These are phyloP conservation scores for Sphyrna mokarran DNA, from an alignment of 2,113 vertebrate genomes.

Conservation along the genomic window DNA sequence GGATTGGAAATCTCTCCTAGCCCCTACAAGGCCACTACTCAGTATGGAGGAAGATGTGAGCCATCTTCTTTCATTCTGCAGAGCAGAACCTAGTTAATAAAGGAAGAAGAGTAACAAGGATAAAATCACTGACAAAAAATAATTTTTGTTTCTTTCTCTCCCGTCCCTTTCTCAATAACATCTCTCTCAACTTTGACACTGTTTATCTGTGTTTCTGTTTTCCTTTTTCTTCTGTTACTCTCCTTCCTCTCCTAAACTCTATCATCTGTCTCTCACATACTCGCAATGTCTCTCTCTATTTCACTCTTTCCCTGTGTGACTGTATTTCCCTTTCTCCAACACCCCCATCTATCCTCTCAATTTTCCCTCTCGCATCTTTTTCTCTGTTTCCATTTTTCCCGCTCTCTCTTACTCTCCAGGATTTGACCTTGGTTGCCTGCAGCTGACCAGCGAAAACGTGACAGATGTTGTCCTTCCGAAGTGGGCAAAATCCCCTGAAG, in stretches of 20 bases:
- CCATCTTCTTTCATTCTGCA: not conserved
- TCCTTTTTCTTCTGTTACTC: not conserved
- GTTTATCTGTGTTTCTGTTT: not conserved
- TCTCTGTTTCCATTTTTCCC: not conserved
- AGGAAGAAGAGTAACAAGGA: not conserved
- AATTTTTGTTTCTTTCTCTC: not conserved
- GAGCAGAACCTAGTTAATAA: not conserved
- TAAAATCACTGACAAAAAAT: not conserved
- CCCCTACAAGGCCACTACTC: not conserved
- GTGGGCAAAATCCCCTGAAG: slow-evolving; percentile 81
- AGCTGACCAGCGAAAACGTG: slow-evolving; percentile 82
- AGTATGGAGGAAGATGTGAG: not conserved
- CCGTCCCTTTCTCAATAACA: not conserved
- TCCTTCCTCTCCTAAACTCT: not conserved
- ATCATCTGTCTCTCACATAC: not conserved
- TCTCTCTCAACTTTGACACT: not conserved
- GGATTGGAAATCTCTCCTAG: not conserved
- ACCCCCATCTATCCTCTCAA: not conserved
- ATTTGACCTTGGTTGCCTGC: slow-evolving; percentile 83
- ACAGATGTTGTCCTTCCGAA: slow-evolving; percentile 74
- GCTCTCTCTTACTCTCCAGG: slow-evolving; percentile 48
- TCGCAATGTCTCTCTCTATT: not conserved
- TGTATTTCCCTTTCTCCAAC: not conserved
- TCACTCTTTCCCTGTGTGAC: not conserved
- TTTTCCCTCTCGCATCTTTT: not conserved